A percentile compares a stretch with the other conserved stretches of the same genome.
These are phyloP conservation scores for Atherinosoma microstoma DNA, from an alignment of 2,797 vertebrate genomes.

Conservation along the genomic window DNA sequence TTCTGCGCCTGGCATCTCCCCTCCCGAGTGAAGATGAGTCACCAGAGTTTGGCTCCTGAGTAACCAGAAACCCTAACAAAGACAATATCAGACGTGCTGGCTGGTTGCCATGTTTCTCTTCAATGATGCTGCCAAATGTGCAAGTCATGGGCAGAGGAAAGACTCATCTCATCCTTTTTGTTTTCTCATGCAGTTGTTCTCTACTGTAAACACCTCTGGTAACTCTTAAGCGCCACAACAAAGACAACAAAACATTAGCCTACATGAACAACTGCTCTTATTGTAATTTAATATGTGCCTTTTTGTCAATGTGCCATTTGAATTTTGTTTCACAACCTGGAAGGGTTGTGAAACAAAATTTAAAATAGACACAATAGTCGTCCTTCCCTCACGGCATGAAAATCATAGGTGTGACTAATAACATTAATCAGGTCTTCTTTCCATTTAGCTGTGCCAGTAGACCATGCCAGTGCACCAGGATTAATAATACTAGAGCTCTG, in stretches of 20 bases:
- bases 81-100: slow-evolving; percentile 58
- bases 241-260: slow-evolving; percentile 8
- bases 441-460: slow-evolving; percentile 41
- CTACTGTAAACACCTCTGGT: slow-evolving; percentile 27
- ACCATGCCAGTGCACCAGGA: slow-evolving; percentile 5
- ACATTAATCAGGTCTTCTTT: slow-evolving; percentile 43
- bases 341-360: neutral
- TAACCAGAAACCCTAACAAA: slow-evolving; percentile 63
- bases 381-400: slow-evolving; percentile 23
- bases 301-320: slow-evolving; percentile 25
- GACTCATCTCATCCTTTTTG: slow-evolving; percentile 24
- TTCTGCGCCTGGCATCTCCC: slow-evolving; percentile 73
- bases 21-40: slow-evolving; percentile 77
- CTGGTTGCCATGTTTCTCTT: slow-evolving; percentile 45
- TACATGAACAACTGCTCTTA: slow-evolving; percentile 3
- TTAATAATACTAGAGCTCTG: slow-evolving; percentile 25
- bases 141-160: slow-evolving; percentile 26
- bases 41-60: slow-evolving; percentile 70
- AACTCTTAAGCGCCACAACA: slow-evolving; percentile 20
- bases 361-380: slow-evolving; percentile 23
- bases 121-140: slow-evolving; percentile 45
- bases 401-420: slow-evolving; percentile 52
- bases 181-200: slow-evolving; percentile 18
- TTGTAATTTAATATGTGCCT: slow-evolving; percentile 37
- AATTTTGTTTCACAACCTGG: slow-evolving; percentile 20